phyloP scores from a whole-genome alignment of 2,888 invertebrate genomes.

The Ennomos erosarius region DNA sequence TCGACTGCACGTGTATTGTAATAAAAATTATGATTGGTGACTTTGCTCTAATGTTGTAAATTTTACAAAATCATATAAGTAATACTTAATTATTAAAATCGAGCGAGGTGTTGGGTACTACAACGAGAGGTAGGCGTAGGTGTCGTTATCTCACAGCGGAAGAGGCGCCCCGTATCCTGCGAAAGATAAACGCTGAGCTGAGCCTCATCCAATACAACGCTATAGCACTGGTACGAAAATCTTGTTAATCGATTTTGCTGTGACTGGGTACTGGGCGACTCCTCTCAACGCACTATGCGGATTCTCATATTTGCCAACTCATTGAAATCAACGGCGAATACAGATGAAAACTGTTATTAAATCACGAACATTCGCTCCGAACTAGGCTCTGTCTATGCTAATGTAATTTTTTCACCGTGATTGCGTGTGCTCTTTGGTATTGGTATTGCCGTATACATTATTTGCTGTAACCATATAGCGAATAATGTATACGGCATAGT shows the following conservation, averaged over 20 bases:
- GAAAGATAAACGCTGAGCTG: conserved; percentile 64
- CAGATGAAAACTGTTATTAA: conserved; percentile 8
- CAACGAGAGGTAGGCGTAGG: conserved; percentile 50
- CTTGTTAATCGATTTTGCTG: conserved; percentile 13
- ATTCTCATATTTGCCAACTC: not conserved
- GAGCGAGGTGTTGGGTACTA: conserved; percentile 4
- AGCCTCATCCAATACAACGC: conserved; percentile 55
- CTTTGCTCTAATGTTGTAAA: not conserved
- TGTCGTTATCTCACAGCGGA: conserved; percentile 60
- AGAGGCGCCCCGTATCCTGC: conserved; percentile 64
- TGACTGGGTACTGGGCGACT: not conserved
- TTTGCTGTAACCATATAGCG: conserved; percentile 66
- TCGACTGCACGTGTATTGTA: too few species aligned
- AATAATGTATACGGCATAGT: conserved; percentile 72
- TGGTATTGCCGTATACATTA: too few species aligned
- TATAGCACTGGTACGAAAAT: not conserved
- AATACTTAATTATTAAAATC: not conserved
- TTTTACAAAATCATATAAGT: conserved; percentile 2
- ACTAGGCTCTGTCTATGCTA: conserved; percentile 58
- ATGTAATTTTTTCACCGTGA: conserved; percentile 72
- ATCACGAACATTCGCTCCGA: conserved; percentile 35
- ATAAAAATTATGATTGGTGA: too few species aligned
- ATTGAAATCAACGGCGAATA: conserved; percentile 13
- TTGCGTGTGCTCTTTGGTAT: conserved; percentile 79
- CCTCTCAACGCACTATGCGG: too few species aligned